Evolutionary conservation across 64 coral and sea anemone species (phyloP).

Genomic region (Astreopora myriophthalma): DNA sequence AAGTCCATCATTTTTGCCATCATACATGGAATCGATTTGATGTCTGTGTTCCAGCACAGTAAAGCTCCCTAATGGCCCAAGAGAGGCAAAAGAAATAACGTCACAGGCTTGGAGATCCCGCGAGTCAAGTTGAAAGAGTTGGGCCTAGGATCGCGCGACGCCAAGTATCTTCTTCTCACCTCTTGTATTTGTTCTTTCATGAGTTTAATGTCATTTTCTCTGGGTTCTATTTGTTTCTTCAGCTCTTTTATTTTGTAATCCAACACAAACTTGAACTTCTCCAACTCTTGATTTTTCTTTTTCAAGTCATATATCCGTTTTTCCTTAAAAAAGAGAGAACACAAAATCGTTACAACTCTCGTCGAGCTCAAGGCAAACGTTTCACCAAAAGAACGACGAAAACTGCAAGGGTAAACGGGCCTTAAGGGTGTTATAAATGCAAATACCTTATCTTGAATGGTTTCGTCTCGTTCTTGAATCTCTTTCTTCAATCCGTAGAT

Average conservation of each 20-base stretch:
- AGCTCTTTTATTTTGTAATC: constrained; percentile 99
- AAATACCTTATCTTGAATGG: constrained; percentile 97
- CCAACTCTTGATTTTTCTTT: constrained; percentile 99
- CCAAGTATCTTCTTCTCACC: no score
- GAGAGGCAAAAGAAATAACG: no score
- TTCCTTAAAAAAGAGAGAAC: constrained; percentile 60
- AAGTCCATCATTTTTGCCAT: no score
- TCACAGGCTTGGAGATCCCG: no score
- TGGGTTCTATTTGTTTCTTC: constrained; percentile 98
- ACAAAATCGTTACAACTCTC: background rate
- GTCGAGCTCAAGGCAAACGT: no score
- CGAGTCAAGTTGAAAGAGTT: no score
- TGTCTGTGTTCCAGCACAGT: no score
- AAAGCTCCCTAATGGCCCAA: no score
- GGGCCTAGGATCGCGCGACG: no score
- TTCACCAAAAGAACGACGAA: no score
- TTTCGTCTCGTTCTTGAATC: constrained; percentile 99
- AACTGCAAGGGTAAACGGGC: background rate
- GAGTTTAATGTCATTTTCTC: constrained; percentile 99
- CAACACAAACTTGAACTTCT: constrained; percentile 99
- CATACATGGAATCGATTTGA: no score
- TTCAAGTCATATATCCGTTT: constrained; percentile 99
- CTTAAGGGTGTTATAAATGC: no score
- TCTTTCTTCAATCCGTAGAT: constrained; percentile 99
- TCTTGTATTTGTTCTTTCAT: constrained; percentile 99